A percentile compares a stretch with the other conserved stretches of the same genome.
These are phyloP conservation scores for Palythoa grandiflora DNA, from an alignment of 92 coral and sea anemone genomes.

Conservation along the genomic window DNA sequence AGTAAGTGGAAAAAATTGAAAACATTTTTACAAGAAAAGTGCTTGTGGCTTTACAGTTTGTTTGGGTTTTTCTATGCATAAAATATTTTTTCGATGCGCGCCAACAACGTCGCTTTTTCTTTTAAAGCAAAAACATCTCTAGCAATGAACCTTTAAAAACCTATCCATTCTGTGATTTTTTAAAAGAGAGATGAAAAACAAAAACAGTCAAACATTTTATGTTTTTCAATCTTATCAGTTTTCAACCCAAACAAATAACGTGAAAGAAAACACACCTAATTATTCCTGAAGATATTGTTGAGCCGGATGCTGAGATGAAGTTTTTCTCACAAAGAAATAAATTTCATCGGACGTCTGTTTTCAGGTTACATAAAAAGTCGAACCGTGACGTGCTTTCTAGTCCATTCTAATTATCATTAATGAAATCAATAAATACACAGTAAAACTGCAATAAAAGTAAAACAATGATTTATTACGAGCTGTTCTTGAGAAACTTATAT, in stretches of 20 bases:
- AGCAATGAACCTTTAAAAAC: background rate
- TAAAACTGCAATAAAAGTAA: background rate
- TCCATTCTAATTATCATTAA: slow-evolving; percentile 21
- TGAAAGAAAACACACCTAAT: background rate
- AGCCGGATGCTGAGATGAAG: background rate
- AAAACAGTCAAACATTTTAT: background rate
- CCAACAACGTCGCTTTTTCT: no score
- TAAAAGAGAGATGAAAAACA: background rate
- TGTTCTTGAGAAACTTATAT: background rate
- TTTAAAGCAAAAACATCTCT: background rate
- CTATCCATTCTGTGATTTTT: background rate
- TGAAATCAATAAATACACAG: slow-evolving; percentile 6
- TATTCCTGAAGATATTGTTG: background rate
- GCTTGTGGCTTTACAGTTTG: background rate
- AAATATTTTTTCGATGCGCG: background rate
- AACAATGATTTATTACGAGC: slow-evolving; percentile 12
- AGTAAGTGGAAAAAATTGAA: background rate
- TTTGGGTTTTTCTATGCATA: background rate
- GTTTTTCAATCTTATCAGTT: background rate
- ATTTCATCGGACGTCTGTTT: slow-evolving; percentile 16
- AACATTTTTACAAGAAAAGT: slow-evolving; percentile 1
- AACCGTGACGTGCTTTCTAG: background rate
- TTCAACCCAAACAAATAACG: background rate
- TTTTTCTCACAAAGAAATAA: background rate
- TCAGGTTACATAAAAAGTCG: background rate